Evolutionary conservation across 2,797 vertebrate species (phyloP), one percentile per base, ranked within the genome.

Genomic region (Gymnothorax javanicus): DNA sequence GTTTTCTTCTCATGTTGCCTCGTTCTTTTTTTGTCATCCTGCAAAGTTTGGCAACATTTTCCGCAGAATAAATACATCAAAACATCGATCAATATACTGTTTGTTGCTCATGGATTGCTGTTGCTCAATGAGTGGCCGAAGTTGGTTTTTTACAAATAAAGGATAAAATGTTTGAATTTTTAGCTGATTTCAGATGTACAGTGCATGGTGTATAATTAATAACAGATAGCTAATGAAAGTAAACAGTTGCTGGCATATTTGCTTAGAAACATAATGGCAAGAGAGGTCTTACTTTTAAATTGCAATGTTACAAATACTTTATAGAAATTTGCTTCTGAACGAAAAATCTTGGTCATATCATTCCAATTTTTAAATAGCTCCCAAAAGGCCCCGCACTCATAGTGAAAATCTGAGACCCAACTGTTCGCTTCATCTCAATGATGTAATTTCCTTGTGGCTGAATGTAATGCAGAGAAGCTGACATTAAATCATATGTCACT

Each of bases 401-500:
- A 77, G 43, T 77, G 73, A 84, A 33, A 84, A 84, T 84, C 82
- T 33, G 60, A 69, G 17, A 69, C 60, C 84, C 25, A 25, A 85
- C 84, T 13, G 67, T 52, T 52, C 71, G 84, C 50, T 85, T 85
- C 56, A 60, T 84, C 20, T 62, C 58, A 62, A 85, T 54, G 64
- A 75, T 75, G 56, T 86, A 73, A 86, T 86, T 86, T 84, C 79
- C 82, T 64, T 50, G 2, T 83, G n/a, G 82, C 81, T 86, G 67
- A 67, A 27, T 71, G 87, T 71, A 85, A 71, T 82, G 60, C 57
- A 84, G 75, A 67, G 23, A 62, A 81, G 59, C 17, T 94, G 95
- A 93, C 94, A 94, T 95, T 96, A 96, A 96, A 96, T 96, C 94
- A 95, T 95, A 87, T 87, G 88, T 75, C 3, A 81, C 57, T 96